Conservation (phyloP, 2,113 vertebrate genomes). For the Tachuris rubrigastra region DNA sequence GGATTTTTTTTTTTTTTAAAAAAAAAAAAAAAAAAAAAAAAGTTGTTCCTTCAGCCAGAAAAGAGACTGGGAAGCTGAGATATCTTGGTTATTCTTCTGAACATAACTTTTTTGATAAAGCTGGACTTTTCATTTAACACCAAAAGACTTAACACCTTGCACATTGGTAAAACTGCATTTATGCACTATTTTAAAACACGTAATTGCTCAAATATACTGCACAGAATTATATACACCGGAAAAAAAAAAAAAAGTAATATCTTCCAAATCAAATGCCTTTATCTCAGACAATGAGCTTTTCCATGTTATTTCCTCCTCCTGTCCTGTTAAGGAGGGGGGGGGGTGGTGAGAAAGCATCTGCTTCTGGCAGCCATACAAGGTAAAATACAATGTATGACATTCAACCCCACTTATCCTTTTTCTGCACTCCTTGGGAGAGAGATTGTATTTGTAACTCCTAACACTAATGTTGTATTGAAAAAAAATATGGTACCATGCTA, state of each 20-base stretch:
- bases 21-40: too few species aligned
- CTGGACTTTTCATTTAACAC: background rate
- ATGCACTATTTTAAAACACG: background rate
- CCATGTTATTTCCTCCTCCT: background rate
- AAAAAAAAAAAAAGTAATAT: background rate
- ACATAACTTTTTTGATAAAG: background rate
- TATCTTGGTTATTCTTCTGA: background rate
- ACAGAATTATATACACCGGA: background rate
- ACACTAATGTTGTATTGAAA: background rate
- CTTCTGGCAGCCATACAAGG: background rate
- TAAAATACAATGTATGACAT: background rate
- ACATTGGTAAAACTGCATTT: background rate
- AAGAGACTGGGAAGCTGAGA: background rate
- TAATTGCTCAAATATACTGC: background rate
- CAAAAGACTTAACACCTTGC: background rate
- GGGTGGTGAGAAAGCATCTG: background rate
- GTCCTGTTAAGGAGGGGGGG: background rate
- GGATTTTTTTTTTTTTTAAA: too few species aligned
- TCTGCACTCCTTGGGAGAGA: background rate
- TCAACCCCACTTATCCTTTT: background rate
- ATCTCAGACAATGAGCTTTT: background rate
- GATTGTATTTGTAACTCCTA: background rate
- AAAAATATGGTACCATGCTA: background rate
- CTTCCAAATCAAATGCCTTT: background rate
- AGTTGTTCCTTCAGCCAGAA: background rate